Percentiles rank a stretch among this genome's conserved stretches.
Evolutionary conservation across 2,888 invertebrate genomes (phyloP).

Genomic region (Melinopterus prodromus): DNA sequence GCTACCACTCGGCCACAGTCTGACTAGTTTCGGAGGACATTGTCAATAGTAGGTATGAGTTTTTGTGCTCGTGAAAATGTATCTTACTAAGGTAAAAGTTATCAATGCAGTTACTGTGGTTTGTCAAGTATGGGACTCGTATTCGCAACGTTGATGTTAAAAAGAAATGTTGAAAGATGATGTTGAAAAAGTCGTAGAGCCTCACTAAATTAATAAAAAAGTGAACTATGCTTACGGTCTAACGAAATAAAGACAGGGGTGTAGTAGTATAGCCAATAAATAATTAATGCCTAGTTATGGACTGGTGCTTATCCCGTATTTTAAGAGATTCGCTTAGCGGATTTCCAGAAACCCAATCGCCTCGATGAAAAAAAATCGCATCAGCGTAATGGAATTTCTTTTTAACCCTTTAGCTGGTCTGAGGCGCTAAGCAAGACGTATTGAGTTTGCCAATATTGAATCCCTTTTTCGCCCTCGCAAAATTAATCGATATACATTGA

Average conservation of each 20-base stretch:
- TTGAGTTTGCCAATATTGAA: background rate
- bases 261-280: background rate
- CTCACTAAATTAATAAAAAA: too few species aligned
- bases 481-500: background rate
- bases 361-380: background rate
- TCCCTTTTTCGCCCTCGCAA: background rate
- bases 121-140: too few species aligned
- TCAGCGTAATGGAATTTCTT: background rate
- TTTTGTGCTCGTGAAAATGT: too few species aligned
- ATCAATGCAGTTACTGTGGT: too few species aligned
- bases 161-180: too few species aligned
- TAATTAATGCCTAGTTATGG: background rate
- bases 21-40: too few species aligned
- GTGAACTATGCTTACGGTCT: too few species aligned
- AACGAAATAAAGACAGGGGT: background rate
- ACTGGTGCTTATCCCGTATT: background rate
- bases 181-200: too few species aligned
- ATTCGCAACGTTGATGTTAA: too few species aligned
- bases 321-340: background rate
- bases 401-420: constrained; percentile 4
- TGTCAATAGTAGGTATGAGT: too few species aligned
- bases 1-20: too few species aligned
- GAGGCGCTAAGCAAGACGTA: background rate
- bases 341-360: background rate
- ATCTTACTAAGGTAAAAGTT: too few species aligned